Conservation (phyloP, 37 sponge, comb jelly and placozoan species). For the Ianthella basta region DNA sequence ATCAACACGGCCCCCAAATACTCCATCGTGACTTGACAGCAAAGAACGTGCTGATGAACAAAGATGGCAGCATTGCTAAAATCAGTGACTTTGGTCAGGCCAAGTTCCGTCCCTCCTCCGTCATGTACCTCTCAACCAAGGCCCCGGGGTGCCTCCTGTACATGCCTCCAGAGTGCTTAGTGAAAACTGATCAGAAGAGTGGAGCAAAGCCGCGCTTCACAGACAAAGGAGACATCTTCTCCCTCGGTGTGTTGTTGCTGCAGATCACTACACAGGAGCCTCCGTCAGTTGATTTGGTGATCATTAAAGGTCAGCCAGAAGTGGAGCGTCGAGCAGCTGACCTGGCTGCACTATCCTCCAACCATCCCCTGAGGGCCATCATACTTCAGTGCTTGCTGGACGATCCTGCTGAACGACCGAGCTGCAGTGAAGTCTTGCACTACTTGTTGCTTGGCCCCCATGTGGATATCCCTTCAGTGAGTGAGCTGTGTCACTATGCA, state of each 20-base stretch:
- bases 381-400: background rate
- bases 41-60: background rate
- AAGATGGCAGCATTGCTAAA: background rate
- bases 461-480: too few relatives aligned
- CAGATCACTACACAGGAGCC: background rate
- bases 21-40: constrained; percentile 3
- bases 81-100: constrained; percentile 18
- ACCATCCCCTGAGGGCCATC: constrained; percentile 6
- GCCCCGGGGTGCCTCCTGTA: background rate
- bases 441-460: too few relatives aligned
- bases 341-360: background rate
- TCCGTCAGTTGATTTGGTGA: background rate
- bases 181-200: background rate
- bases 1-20: background rate
- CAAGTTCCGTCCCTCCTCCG: background rate
- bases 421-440: background rate
- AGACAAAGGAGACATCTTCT: constrained; percentile 11
- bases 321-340: constrained; percentile 3
- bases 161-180: constrained; percentile 13
- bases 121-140: background rate
- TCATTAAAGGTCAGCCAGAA: background rate
- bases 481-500: too few relatives aligned
- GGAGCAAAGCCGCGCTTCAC: background rate
- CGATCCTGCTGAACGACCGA: background rate
- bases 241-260: constrained; percentile 6